Conservation (phyloP, 1,140 invertebrate genomes). For the Temnothorax curvispinosus region DNA sequence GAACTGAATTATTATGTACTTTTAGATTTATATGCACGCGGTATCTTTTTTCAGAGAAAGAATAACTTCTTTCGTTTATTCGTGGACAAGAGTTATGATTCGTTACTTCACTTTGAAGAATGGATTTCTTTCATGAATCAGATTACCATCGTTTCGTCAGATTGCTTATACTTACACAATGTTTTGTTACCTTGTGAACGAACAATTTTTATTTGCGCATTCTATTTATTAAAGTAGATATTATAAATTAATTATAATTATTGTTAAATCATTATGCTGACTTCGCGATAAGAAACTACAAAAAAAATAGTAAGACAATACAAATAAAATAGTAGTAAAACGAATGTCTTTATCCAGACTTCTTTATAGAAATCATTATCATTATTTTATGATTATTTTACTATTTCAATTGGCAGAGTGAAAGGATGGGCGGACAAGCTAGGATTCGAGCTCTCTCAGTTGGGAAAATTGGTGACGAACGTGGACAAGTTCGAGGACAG, state of each 20-base stretch:
- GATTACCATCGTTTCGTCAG: not conserved
- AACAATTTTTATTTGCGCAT: not conserved
- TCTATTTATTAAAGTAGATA: not conserved
- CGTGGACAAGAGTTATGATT: not conserved
- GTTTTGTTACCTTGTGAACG: not conserved
- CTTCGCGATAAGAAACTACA: not conserved
- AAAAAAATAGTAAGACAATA: not conserved
- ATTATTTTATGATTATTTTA: not conserved
- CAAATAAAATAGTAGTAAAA: not conserved
- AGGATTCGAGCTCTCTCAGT: constrained; percentile 89
- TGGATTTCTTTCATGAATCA: constrained; percentile 4
- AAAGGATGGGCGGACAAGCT: constrained; percentile 91
- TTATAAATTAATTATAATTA: not conserved
- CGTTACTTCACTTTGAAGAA: not conserved
- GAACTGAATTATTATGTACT: not conserved
- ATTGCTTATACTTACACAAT: not conserved
- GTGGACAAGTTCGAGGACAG: constrained; percentile 91
- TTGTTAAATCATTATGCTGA: not conserved
- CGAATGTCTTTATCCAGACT: not conserved
- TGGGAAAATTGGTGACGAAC: constrained; percentile 90
- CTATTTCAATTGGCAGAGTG: constrained; percentile 85
- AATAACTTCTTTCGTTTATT: not conserved
- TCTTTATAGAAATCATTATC: not conserved
- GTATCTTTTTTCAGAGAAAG: not conserved
- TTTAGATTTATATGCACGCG: not conserved